A percentile compares a stretch with the other conserved stretches of the same genome.
Evolutionary conservation across 1,140 invertebrate genomes (phyloP).

Genomic region (Ostrea denselamellosa): DNA sequence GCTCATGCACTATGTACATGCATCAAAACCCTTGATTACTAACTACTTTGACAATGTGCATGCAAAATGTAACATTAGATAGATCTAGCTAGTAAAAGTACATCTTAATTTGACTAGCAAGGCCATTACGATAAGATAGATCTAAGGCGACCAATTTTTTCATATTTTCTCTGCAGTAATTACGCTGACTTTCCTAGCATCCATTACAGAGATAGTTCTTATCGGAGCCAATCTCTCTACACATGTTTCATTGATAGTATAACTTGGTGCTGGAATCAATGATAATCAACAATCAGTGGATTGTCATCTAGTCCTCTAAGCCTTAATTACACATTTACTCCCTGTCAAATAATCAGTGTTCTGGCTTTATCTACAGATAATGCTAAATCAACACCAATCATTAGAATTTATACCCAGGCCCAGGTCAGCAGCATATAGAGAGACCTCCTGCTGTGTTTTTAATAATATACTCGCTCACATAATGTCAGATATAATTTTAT

Average conservation of each 20-base stretch:
- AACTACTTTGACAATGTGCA: too few species aligned
- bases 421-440: neutral
- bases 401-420: neutral
- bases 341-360: constrained; percentile 30
- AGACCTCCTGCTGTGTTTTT: neutral
- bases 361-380: constrained; percentile 24
- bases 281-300: constrained; percentile 15
- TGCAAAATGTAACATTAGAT: too few species aligned
- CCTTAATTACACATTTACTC: constrained; percentile 36
- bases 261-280: neutral
- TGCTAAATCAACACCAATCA: neutral
- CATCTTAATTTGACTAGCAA: constrained; percentile 7
- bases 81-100: neutral
- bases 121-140: neutral
- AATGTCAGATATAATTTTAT: neutral
- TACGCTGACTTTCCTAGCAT: neutral
- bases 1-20: too few species aligned
- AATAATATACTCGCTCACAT: neutral
- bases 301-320: constrained; percentile 28
- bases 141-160: neutral
- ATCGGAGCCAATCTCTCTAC: neutral
- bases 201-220: constrained; percentile 12
- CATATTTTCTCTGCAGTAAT: constrained; percentile 2
- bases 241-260: neutral
- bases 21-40: too few species aligned